Base-by-base conservation (phyloP, 2,888 invertebrate genomes). In the Amphipyra berbera region DNA sequence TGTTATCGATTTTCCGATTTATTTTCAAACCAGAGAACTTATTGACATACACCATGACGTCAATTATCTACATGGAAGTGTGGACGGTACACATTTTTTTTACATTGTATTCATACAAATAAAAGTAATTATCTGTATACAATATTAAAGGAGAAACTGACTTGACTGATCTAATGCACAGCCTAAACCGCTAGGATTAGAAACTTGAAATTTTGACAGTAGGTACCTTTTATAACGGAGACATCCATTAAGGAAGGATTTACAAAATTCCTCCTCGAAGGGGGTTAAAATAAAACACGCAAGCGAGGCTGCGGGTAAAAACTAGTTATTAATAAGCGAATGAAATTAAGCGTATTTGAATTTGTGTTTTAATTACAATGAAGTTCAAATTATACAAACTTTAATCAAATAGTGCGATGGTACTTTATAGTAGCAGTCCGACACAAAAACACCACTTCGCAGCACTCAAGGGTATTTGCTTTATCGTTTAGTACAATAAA, bases 381-480 rank as follows among this genome's bases (percentile, higher is more conserved):
- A 48, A 62, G 62, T 61, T 68, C 15, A 62, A 56, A 56, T 6
- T 64, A 15, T 42, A 46, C 46, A 1, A 47, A 12, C 1, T 45
- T 40, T 21, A 41, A 37, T 41, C 7, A 46, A 56, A 61, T 59
- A 68, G 53, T 41, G 38, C 14, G 64, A 67, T 71, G 67, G 60
- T 78, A 67, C 46, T 46, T 52, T 21, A 21, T 2, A 21, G 21
- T 21, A 21, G 57, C 44, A 50, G 50, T 55, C 45, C 68, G 60
- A 73, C 71, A 80, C 72, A 78, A 77, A 81, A 81, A 83, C 76
- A 68, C 63, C 69, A 84, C 79, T 82, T 82, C 75, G 68, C 58
- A 56, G 72, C 73, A 79, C 81, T 85, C 83, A 82, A 84, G 82
- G 82, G 80, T 85, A 81, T 88, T 88, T 87, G 80, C 81, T 73